Percentiles rank a stretch among this genome's conserved stretches.
Evolutionary conservation across 2,797 vertebrate genomes (phyloP).

Genomic region (Coracias cyanogaster): DNA sequence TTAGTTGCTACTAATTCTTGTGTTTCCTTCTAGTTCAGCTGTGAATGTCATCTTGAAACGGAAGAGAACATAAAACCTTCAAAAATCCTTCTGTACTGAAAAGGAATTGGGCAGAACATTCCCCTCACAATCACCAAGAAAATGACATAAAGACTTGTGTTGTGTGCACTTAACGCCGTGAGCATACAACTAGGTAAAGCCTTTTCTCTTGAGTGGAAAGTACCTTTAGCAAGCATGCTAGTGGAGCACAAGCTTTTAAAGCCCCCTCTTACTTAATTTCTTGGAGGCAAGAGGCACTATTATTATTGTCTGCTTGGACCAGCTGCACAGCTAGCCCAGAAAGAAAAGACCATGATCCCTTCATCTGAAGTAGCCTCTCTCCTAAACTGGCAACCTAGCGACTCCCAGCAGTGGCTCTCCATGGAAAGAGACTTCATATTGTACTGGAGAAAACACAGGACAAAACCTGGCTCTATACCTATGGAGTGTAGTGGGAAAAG

Average conservation of each 20-base stretch:
- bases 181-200: background rate
- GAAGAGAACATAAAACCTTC: background rate
- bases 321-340: background rate
- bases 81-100: background rate
- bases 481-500: background rate
- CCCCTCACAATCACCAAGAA: background rate
- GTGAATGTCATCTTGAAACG: background rate
- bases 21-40: background rate
- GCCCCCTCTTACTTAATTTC: background rate
- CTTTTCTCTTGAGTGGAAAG: background rate
- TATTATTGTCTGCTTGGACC: background rate
- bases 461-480: background rate
- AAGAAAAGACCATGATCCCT: background rate
- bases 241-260: background rate
- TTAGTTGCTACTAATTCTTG: background rate
- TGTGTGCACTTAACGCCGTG: accelerated
- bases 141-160: background rate
- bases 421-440: background rate
- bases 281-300: background rate
- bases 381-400: background rate
- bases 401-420: background rate
- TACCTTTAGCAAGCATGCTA: background rate
- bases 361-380: background rate
- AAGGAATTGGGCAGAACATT: background rate
- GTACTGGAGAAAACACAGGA: background rate